phyloP scores from a whole-genome alignment of 2,797 vertebrate genomes.

The Tolypeutes matacus region DNA sequence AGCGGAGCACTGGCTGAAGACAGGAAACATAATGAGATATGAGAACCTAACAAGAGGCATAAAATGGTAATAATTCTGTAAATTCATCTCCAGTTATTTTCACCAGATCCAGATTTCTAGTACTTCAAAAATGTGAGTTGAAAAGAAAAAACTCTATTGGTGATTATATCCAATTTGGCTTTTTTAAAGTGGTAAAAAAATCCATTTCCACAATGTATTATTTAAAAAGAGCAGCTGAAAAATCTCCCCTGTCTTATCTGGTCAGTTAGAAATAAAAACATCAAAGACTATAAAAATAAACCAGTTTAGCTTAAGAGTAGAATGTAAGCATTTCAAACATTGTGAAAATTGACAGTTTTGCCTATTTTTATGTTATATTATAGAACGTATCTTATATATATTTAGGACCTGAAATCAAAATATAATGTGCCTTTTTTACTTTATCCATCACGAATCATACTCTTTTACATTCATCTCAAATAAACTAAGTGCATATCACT shows the following conservation, averaged over 20 bases:
- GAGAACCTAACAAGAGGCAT: neutral
- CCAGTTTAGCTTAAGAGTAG: neutral
- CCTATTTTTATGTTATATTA: neutral
- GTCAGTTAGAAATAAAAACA: neutral
- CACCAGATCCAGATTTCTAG: neutral
- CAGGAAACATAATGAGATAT: neutral
- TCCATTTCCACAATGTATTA: neutral
- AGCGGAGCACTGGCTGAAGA: neutral
- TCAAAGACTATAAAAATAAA: neutral
- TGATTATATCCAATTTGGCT: neutral
- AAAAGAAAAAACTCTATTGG: neutral
- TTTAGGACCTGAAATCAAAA: neutral
- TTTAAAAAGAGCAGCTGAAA: conserved; percentile 30
- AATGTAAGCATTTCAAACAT: neutral
- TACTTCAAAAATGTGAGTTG: neutral
- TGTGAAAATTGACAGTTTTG: neutral
- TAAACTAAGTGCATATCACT: neutral
- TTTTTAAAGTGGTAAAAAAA: neutral
- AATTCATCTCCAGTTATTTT: neutral
- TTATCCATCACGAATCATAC: neutral
- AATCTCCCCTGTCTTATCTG: neutral
- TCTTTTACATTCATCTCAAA: neutral
- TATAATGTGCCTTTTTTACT: neutral
- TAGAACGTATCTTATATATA: neutral
- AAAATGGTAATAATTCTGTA: neutral